Evolutionary conservation across 92 coral and sea anemone genomes (phyloP).

Genomic region (Pocillopora grandis): DNA sequence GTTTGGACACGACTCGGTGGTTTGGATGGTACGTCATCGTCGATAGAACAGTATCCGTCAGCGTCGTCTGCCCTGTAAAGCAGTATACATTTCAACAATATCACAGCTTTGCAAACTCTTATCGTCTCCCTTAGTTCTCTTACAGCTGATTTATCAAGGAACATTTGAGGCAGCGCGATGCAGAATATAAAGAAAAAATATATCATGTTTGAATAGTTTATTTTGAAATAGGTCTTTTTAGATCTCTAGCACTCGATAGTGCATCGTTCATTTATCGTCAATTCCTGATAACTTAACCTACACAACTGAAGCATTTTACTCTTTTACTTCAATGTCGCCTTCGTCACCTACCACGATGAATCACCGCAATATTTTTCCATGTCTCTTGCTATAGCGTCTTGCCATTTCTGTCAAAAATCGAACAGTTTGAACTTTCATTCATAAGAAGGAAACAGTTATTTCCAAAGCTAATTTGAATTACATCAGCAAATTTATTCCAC

Average conservation of each 20-base stretch:
- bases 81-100: background rate
- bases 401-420: constrained; percentile 25
- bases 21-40: background rate
- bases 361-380: background rate
- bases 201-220: no score
- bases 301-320: no score
- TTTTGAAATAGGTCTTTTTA: no score
- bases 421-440: background rate
- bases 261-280: no score
- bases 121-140: background rate
- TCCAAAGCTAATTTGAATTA: no score
- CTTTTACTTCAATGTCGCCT: background rate
- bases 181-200: no score
- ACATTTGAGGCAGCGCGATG: no score
- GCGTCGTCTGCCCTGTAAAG: background rate
- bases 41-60: constrained; percentile 3
- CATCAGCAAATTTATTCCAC: no score
- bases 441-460: background rate
- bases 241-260: no score
- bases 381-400: constrained; percentile 14
- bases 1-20: background rate
- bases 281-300: no score
- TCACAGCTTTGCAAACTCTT: background rate
- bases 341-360: background rate
- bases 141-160: no score